Percentiles rank a stretch among this genome's conserved stretches.
Conservation (phyloP, 2,888 invertebrate genomes). For the Leptopilina myrica region DNA sequence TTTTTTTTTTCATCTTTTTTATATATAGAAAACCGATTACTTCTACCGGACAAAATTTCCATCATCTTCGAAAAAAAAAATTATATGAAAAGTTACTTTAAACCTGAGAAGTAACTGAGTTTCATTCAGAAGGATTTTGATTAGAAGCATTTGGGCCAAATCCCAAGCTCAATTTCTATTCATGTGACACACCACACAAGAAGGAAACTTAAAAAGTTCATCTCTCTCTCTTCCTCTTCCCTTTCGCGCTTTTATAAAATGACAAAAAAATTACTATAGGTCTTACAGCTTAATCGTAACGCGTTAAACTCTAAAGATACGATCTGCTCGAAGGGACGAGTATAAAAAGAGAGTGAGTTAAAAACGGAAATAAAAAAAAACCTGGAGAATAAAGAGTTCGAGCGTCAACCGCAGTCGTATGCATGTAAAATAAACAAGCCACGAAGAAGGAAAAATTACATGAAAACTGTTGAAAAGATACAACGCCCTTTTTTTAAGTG, state of each 20-base stretch:
- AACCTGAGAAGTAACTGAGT: not conserved
- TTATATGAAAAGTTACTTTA: no score
- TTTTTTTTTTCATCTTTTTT: no score
- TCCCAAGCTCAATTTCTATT: conserved; percentile 7
- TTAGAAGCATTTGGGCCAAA: conserved; percentile 9
- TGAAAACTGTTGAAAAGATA: not conserved
- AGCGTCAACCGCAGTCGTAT: conserved; percentile 39
- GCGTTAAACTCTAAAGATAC: conserved; percentile 15
- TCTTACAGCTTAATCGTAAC: conserved; percentile 24
- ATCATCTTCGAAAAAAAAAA: no score
- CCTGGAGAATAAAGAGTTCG: conserved; percentile 29
- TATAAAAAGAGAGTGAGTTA: conserved; percentile 15
- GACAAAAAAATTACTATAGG: conserved; percentile 25
- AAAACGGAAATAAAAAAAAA: conserved; percentile 30
- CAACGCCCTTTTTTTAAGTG: not conserved
- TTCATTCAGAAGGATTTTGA: not conserved
- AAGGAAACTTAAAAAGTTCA: conserved; percentile 14
- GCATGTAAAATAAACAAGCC: conserved; percentile 45
- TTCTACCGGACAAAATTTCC: no score
- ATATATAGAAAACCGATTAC: no score
- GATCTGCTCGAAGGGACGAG: conserved; percentile 23
- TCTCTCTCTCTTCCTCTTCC: not conserved
- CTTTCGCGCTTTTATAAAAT: not conserved
- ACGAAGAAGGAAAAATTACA: conserved; percentile 9
- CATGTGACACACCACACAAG: not conserved